phyloP scores from a whole-genome alignment of 2,797 vertebrate genomes.

The Nyctibius grandis region DNA sequence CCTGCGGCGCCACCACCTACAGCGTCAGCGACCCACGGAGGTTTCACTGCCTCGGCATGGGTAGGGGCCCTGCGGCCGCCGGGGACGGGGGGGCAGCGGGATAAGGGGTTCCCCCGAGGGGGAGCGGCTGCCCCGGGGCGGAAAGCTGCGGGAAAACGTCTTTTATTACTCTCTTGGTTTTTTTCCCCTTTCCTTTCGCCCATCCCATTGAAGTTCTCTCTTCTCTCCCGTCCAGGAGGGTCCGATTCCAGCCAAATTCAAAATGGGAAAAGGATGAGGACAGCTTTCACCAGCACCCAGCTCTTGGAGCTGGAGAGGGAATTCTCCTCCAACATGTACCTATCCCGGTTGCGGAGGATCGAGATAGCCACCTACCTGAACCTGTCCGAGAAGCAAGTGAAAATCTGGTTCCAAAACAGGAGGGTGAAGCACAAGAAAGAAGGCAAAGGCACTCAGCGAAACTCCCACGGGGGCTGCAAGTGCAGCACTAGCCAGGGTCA shows the following conservation, averaged over 20 bases:
- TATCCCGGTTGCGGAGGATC: slow-evolving; percentile 92
- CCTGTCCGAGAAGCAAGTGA: slow-evolving; percentile 97
- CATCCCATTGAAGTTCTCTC: neutral
- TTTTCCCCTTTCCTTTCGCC: too few species aligned
- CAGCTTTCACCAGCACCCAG: slow-evolving; percentile 97
- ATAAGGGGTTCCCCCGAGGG: neutral
- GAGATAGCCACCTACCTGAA: slow-evolving; percentile 97
- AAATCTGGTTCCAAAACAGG: slow-evolving; percentile 99
- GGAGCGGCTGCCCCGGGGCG: neutral
- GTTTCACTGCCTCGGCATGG: slow-evolving; percentile 93
- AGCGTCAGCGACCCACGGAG: slow-evolving; percentile 93
- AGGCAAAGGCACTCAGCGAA: slow-evolving; percentile 89
- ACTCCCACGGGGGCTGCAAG: slow-evolving; percentile 87
- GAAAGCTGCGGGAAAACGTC: neutral
- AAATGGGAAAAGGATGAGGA: slow-evolving; percentile 96
- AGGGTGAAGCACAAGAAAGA: slow-evolving; percentile 99
- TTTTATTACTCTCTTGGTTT: neutral
- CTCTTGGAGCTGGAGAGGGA: slow-evolving; percentile 96
- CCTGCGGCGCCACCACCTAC: slow-evolving; percentile 86
- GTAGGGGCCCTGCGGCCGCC: slow-evolving; percentile 75
- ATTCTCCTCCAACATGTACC: slow-evolving; percentile 98
- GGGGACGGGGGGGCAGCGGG: neutral
- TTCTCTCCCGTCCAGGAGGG: slow-evolving; percentile 75
- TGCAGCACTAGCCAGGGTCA: slow-evolving; percentile 85
- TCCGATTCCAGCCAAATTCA: slow-evolving; percentile 86